Conservation (phyloP, 2,797 vertebrate genomes). For the Tympanoctomys barrerae region DNA sequence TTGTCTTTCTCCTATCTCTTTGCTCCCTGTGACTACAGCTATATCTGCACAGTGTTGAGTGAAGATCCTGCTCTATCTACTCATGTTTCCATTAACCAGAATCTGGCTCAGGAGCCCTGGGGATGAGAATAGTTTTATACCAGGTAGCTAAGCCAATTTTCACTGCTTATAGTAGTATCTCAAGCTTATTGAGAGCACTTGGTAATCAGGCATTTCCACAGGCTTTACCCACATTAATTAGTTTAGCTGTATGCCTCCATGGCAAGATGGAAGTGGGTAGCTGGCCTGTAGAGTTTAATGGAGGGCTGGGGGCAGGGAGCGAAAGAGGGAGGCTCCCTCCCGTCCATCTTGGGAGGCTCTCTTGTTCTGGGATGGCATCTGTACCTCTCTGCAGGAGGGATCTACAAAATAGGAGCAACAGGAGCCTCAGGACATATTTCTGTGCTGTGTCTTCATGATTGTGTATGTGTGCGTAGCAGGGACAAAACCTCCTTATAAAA, state of each 20-base stretch:
- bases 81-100: conserved; percentile 57
- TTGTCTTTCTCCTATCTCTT: conserved; percentile 13
- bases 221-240: conserved; percentile 69
- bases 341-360: neutral
- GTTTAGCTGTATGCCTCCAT: conserved; percentile 49
- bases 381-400: conserved; percentile 68
- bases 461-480: conserved; percentile 29
- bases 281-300: neutral
- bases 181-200: conserved; percentile 56
- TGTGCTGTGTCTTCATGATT: conserved; percentile 71
- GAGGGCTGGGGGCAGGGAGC: neutral
- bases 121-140: conserved; percentile 60
- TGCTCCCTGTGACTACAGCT: conserved; percentile 37
- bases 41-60: neutral
- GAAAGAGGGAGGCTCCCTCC: neutral
- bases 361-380: conserved; percentile 63
- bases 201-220: conserved; percentile 65
- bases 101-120: conserved; percentile 45
- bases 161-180: conserved; percentile 60
- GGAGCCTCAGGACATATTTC: conserved; percentile 73
- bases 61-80: conserved; percentile 36
- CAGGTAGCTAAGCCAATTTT: conserved; percentile 44
- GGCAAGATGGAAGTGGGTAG: neutral
- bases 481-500: conserved; percentile 79
- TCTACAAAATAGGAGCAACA: conserved; percentile 70